Evolutionary conservation across 2,888 invertebrate species (phyloP), one percentile per base, ranked within the genome.

Genomic region (Saturnia pavonia): DNA sequence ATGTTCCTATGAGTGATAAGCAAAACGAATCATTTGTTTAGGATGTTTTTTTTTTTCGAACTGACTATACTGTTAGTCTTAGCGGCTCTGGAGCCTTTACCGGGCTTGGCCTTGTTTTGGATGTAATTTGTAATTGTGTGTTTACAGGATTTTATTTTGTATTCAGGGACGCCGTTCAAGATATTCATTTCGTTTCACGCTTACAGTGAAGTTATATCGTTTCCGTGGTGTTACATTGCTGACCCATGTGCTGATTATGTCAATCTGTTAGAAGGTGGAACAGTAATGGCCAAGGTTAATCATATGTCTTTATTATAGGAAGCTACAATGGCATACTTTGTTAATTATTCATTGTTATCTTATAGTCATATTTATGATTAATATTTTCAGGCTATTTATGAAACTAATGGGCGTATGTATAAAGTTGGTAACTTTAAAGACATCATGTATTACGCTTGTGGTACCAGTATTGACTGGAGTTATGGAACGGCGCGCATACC

Each of bases 381-480:
- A 19, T 60, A 22, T 71, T 86, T 85, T 67, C 78, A 94, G 93
- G 92, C 92, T 22, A 92, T 93, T 42, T 90, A 86, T 70, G 86
- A 92, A 70, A 87, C 89, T 1, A 88, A 79, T 42, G 91, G 92
- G 12, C 85, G 87, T 14, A 89, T 91, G 88, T 94, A 92, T 72
- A 92, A 91, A 85, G 92, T 94, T 4, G 94, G 94, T 0, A 91
- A 89, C 74, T 92, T 92, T 75, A 92, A 88, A 77, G 92, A 93
- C 72, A 79, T 93, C 0, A 94, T 92, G 92, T 94, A 93, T 73
- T 82, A 81, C 67, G 92, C 94, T 0, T 80, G 84, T 67, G 94
- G 94, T 0, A 93, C 93, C 1, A 94, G 94, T 74, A 90, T 92
- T 45, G 94, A 94, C 74, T 94, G 94, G 93, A 92, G 92, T 73